phyloP scores from a whole-genome alignment of 2,113 vertebrate species.

The Silurus meridionalis region DNA sequence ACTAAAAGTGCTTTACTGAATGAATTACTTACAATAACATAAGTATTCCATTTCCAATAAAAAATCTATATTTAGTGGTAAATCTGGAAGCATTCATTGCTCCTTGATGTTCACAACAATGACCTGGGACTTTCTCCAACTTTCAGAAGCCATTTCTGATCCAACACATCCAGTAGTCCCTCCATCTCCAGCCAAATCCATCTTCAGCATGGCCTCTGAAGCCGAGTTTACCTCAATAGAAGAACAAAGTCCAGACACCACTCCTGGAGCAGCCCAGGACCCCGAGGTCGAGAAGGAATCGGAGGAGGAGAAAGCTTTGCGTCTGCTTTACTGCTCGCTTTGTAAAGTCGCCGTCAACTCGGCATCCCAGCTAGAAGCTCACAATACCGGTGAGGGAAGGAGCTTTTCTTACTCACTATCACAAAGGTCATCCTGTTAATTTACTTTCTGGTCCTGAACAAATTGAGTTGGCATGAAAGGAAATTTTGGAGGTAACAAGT shows the following conservation, averaged over 20 bases:
- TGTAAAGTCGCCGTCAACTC: constrained; percentile 99
- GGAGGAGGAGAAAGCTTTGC: constrained; percentile 91
- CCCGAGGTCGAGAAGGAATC: constrained; percentile 77
- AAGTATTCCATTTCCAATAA: neutral
- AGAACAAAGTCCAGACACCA: constrained; percentile 60
- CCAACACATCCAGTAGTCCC: constrained; percentile 55
- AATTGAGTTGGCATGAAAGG: neutral
- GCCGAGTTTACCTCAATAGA: constrained; percentile 76
- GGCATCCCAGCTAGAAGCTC: constrained; percentile 93
- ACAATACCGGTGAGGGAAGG: constrained; percentile 86
- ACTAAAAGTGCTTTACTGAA: neutral
- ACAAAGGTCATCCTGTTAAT: neutral
- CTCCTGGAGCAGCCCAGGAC: constrained; percentile 55
- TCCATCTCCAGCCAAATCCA: constrained; percentile 65
- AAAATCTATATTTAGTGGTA: neutral
- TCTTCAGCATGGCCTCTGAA: constrained; percentile 60
- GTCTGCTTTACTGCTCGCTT: constrained; percentile 96
- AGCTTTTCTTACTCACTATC: neutral
- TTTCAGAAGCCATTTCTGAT: constrained; percentile 71
- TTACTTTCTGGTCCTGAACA: neutral
- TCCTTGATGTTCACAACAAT: neutral
- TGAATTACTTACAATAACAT: no score
- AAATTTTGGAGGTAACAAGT: neutral
- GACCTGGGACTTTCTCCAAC: neutral
- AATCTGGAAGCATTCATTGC: neutral